Evolutionary conservation across 2,888 invertebrate species (phyloP), one percentile per base, ranked within the genome.

Genomic region (Petrophora chlorosata): DNA sequence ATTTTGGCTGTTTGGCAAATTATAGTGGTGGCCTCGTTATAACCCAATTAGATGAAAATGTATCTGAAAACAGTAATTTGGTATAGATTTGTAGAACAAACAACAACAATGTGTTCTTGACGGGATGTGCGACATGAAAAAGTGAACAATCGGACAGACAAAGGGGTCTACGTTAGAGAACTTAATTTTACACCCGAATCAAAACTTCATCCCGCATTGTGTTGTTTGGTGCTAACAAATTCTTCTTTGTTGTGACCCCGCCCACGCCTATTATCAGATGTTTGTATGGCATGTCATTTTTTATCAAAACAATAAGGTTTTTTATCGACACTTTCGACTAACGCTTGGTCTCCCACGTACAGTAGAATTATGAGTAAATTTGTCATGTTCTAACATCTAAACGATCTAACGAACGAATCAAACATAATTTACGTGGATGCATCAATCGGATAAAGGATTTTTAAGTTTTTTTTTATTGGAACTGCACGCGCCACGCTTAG

Each of bases 241-340:
- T 77, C 76, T 82, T 85, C 34, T 73, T 89, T 90, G 85, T 88
- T 85, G 59, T 45, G 44, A 73, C 81, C 66, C 85, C 87, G 82
- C 90, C 90, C 73, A 88, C 89, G 74, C 70, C 74, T 79, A 90
- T 90, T 90, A 87, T 90, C 90, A 84, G 86, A 89, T 87, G 74
- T 77, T 79, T 82, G 76, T 72, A 66, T 82, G 84, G 82, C 85
- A 76, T 82, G 83, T 88, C 82, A 88, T 90, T 90, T 90, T 90
- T 90, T 90, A 89, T 83, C 85, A 89, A 90, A 90, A 90, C 88
- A 90, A 90, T 87, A 83, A 82, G 71, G 42, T 77, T 87, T 84
- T 82, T 81, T 74, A 67, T 63, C 58, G 40, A 63, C 61, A 62
- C 67, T 59, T 59, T 65, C 63, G 70, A 70, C 71, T 82, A 8